Percentiles rank a stretch among this genome's conserved stretches.
Evolutionary conservation across 2,888 invertebrate species (phyloP).

Genomic region (Nomada fucata): DNA sequence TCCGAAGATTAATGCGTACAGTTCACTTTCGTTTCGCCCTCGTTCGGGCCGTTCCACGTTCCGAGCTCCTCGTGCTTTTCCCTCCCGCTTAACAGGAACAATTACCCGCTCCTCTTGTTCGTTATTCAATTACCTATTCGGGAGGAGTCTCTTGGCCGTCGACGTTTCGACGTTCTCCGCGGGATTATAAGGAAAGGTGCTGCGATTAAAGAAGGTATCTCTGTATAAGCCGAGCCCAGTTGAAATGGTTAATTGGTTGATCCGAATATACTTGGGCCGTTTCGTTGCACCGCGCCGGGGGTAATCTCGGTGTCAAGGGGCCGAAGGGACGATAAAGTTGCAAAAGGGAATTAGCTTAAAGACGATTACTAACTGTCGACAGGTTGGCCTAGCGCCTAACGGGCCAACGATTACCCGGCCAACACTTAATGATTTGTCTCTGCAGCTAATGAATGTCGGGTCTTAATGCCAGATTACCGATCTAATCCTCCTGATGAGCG

Average conservation of each 20-base stretch:
- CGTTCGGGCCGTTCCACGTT: slow-evolving; percentile 32
- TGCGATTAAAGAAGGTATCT: neutral
- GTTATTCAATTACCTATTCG: neutral
- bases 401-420: slow-evolving; percentile 52
- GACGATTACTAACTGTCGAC: slow-evolving; percentile 63
- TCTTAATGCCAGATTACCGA: slow-evolving; percentile 72
- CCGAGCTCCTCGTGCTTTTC: slow-evolving; percentile 16
- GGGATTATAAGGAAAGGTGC: neutral
- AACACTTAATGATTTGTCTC: slow-evolving; percentile 68
- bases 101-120: neutral
- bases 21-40: slow-evolving; percentile 62
- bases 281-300: neutral
- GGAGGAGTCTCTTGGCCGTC: neutral
- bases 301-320: slow-evolving; percentile 30
- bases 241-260: neutral
- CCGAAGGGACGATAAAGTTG: slow-evolving; percentile 55
- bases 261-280: neutral
- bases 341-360: slow-evolving; percentile 65
- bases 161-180: neutral
- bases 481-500: slow-evolving; percentile 71
- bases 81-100: neutral
- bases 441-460: slow-evolving; percentile 67
- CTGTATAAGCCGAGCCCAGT: neutral
- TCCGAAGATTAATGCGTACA: slow-evolving; percentile 68
- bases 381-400: slow-evolving; percentile 64